These are phyloP conservation scores for Callionymus lyra DNA, from an alignment of 2,113 vertebrate genomes.

Conservation along the genomic window DNA sequence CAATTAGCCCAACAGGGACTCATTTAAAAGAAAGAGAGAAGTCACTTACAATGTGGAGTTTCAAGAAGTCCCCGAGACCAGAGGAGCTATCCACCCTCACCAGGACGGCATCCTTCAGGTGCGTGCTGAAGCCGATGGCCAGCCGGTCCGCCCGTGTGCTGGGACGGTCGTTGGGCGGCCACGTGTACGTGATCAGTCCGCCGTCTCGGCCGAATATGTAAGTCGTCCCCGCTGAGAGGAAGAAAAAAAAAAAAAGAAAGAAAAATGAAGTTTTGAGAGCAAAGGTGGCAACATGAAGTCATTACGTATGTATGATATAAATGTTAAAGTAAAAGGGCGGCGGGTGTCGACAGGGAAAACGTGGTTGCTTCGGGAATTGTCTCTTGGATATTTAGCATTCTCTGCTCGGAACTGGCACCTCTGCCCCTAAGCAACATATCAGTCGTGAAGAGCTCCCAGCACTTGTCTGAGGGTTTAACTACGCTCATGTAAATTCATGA, in stretches of 20 bases:
- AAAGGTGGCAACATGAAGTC: too few relatives aligned
- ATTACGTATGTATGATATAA: too few relatives aligned
- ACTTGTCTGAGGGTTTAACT: constrained; percentile 36
- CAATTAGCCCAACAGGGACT: neutral
- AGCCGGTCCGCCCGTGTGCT: constrained; percentile 95
- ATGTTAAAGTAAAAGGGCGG: too few relatives aligned
- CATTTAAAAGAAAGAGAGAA: too few relatives aligned
- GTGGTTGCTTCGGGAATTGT: too few relatives aligned
- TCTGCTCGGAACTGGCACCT: too few relatives aligned
- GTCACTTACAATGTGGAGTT: constrained; percentile 96
- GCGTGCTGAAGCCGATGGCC: constrained; percentile 95
- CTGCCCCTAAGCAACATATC: constrained; percentile 34
- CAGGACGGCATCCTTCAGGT: constrained; percentile 89
- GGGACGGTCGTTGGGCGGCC: constrained; percentile 95
- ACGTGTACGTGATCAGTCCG: constrained; percentile 95
- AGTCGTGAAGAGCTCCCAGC: constrained; percentile 40
- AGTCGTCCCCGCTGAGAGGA: constrained; percentile 82
- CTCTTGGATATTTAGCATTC: too few relatives aligned
- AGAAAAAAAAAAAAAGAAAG: constrained; percentile 3
- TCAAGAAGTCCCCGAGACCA: constrained; percentile 94
- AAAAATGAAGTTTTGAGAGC: neutral
- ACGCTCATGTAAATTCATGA: constrained; percentile 40
- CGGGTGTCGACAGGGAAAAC: too few relatives aligned
- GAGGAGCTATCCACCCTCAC: constrained; percentile 96
- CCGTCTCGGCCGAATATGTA: constrained; percentile 98